Percentiles rank a stretch among this genome's conserved stretches.
phyloP scores from a whole-genome alignment of 2,888 invertebrate genomes.

The Schrankia costaestrigalis region DNA sequence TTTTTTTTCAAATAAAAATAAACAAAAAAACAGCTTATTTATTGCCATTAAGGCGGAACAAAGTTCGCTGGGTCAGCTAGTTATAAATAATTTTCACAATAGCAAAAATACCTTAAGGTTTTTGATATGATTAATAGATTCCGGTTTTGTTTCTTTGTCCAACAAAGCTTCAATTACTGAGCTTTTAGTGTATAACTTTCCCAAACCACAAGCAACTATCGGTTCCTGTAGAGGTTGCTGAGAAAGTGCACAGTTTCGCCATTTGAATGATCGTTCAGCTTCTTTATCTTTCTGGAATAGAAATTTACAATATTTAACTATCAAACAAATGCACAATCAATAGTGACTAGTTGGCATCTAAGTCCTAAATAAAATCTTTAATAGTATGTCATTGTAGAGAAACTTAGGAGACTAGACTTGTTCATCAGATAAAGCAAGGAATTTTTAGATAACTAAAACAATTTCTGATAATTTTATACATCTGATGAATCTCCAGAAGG shows the following conservation, averaged over 20 bases:
- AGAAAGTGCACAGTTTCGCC: constrained; percentile 96
- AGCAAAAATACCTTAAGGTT: constrained; percentile 83
- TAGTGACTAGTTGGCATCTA: too few relatives aligned
- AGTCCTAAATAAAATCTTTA: too few relatives aligned
- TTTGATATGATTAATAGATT: constrained; percentile 87
- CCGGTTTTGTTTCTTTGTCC: constrained; percentile 88
- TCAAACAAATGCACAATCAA: constrained; percentile 7
- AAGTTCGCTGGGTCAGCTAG: neutral
- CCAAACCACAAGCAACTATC: constrained; percentile 94
- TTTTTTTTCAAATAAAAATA: too few relatives aligned
- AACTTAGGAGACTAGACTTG: too few relatives aligned
- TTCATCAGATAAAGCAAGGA: too few relatives aligned
- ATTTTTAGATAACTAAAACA: too few relatives aligned
- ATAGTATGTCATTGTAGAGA: too few relatives aligned
- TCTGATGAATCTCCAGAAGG: too few relatives aligned
- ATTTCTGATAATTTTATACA: too few relatives aligned
- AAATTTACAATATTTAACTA: constrained; percentile 29
- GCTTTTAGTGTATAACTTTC: constrained; percentile 96
- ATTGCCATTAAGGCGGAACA: too few relatives aligned
- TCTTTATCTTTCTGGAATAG: constrained; percentile 95
- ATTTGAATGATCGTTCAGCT: constrained; percentile 94
- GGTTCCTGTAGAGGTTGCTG: constrained; percentile 93
- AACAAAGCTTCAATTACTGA: constrained; percentile 94
- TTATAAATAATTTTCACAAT: neutral
- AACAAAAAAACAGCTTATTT: too few relatives aligned